These are phyloP conservation scores for Phasianus colchicus DNA, from an alignment of 2,113 vertebrate species.

Conservation along the genomic window DNA sequence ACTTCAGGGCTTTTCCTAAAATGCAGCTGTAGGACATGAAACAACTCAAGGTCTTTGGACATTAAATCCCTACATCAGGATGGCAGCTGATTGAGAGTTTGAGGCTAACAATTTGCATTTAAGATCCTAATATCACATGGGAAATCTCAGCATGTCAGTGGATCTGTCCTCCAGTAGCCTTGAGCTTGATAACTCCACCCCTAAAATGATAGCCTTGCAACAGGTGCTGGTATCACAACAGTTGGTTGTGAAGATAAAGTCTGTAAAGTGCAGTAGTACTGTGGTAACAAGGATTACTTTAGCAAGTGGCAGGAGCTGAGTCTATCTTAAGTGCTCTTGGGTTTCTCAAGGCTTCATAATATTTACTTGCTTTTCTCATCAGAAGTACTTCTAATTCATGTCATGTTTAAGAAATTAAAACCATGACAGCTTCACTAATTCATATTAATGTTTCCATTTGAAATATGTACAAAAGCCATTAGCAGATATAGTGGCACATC, in stretches of 20 bases:
- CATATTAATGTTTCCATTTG: not conserved
- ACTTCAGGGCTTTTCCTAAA: not conserved
- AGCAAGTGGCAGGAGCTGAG: not conserved
- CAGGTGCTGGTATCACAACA: not conserved
- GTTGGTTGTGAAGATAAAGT: not conserved
- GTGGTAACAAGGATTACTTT: not conserved
- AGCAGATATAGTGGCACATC: not conserved
- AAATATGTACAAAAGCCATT: not conserved
- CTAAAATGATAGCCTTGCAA: not conserved
- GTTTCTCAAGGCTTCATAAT: not conserved
- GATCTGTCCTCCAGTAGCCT: not conserved
- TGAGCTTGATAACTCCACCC: not conserved
- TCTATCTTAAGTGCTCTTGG: not conserved
- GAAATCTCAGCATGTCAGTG: not conserved
- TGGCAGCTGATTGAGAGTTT: not conserved
- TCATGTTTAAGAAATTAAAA: slow-evolving; percentile 25
- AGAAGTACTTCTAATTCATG: not conserved
- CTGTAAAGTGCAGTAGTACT: not conserved
- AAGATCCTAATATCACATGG: not conserved
- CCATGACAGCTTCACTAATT: not conserved
- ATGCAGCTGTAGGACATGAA: not conserved
- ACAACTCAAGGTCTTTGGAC: not conserved
- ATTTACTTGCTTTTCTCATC: not conserved
- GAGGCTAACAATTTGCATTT: not conserved
- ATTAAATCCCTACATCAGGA: not conserved